Evolutionary conservation across 2,888 invertebrate genomes (phyloP).

Genomic region (Acanthoscelides obtectus): DNA sequence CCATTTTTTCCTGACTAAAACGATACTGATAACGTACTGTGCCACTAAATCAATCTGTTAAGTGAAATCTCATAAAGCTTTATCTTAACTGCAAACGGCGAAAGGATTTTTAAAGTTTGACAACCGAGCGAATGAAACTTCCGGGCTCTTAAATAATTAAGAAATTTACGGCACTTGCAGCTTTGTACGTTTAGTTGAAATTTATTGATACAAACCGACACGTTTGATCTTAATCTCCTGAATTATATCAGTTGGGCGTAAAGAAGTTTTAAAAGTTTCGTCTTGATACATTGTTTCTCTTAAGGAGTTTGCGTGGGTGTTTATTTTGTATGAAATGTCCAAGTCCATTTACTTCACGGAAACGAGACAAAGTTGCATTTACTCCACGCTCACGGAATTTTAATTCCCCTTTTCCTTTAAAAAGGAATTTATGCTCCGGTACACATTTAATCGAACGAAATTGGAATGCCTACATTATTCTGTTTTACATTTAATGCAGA

Average conservation of each 20-base stretch:
- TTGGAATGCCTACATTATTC: too few relatives aligned
- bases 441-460: not conserved
- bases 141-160: slow-evolving; percentile 6
- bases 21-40: too few relatives aligned
- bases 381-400: not conserved
- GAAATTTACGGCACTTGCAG: slow-evolving; percentile 3
- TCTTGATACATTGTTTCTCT: slow-evolving; percentile 1
- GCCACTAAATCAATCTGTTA: not conserved
- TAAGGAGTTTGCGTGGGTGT: not conserved
- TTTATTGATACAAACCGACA: slow-evolving; percentile 2
- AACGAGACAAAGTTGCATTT: not conserved
- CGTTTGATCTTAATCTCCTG: slow-evolving; percentile 7
- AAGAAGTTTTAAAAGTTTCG: not conserved
- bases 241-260: not conserved
- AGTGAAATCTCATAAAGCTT: not conserved
- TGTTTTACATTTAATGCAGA: too few relatives aligned
- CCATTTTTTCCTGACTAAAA: too few relatives aligned
- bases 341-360: not conserved
- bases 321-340: not conserved
- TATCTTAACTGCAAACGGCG: not conserved
- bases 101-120: not conserved
- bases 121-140: not conserved
- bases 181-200: not conserved
- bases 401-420: not conserved
- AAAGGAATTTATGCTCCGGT: not conserved